Conservation (phyloP, 2,797 vertebrate species). For the Syngnathus rostellatus region DNA sequence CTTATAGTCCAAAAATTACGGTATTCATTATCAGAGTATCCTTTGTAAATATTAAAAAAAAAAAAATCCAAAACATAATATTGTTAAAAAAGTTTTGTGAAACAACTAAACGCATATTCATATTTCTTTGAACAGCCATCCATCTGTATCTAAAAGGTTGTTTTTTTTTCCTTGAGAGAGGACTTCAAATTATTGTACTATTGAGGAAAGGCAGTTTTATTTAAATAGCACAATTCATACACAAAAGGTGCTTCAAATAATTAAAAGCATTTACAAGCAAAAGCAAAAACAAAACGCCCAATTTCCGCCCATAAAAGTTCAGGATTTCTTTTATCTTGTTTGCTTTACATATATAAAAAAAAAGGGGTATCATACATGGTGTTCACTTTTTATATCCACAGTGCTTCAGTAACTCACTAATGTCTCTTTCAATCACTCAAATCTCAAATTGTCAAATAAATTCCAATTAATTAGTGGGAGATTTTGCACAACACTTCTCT, state of each 20-base stretch:
- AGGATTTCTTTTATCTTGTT: not conserved
- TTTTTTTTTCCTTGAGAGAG: not conserved
- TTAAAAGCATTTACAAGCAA: too few relatives aligned
- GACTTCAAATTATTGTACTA: not conserved
- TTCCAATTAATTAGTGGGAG: not conserved
- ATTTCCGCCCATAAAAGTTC: not conserved
- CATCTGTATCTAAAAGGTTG: not conserved
- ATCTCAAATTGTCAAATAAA: not conserved
- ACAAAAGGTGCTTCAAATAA: too few relatives aligned
- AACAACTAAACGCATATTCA: too few relatives aligned
- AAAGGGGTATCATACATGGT: not conserved
- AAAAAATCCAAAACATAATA: not conserved
- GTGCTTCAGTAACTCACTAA: not conserved
- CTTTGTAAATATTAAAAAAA: not conserved
- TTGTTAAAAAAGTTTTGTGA: too few relatives aligned
- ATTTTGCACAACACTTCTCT: not conserved
- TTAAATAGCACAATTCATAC: too few relatives aligned
- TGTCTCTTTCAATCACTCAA: not conserved
- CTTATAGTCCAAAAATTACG: too few relatives aligned
- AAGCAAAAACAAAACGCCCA: too few relatives aligned
- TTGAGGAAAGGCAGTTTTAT: not conserved
- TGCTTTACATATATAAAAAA: not conserved
- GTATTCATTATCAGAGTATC: not conserved
- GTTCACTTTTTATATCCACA: not conserved
- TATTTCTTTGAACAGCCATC: not conserved